phyloP scores from a whole-genome alignment of 2,888 invertebrate species.

The Phengaris arion region DNA sequence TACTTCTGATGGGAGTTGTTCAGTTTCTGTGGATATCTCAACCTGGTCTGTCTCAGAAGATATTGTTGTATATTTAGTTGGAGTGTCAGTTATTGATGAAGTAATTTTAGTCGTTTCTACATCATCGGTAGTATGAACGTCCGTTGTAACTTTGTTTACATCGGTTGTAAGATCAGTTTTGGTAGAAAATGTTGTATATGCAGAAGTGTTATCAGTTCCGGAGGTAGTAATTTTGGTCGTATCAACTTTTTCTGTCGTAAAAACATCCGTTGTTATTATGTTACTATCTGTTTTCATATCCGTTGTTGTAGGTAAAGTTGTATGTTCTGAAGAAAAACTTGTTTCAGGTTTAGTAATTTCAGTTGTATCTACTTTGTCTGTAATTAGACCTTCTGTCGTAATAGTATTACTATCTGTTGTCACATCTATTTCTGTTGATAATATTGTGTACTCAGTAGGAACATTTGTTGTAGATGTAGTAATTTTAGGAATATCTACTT shows the following conservation, averaged over 20 bases:
- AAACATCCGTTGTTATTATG: not conserved
- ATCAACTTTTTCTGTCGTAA: not conserved
- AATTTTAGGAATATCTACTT: not conserved
- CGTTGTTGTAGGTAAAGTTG: not conserved
- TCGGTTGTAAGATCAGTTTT: too few species aligned
- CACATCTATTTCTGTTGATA: not conserved
- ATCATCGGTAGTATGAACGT: not conserved
- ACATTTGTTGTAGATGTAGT: not conserved
- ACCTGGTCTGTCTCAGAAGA: not conserved
- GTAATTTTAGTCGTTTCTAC: not conserved
- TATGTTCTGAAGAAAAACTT: not conserved
- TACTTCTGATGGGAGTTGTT: not conserved
- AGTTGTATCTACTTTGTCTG: not conserved
- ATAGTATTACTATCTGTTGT: not conserved
- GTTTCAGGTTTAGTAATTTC: not conserved
- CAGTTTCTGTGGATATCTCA: not conserved
- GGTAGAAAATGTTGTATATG: too few species aligned
- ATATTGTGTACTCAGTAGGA: not conserved
- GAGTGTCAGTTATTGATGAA: not conserved
- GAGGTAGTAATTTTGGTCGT: too few species aligned
- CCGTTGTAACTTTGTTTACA: too few species aligned
- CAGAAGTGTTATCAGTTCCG: too few species aligned
- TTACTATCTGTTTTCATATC: not conserved
- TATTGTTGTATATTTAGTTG: not conserved
- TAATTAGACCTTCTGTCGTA: not conserved